phyloP scores from a whole-genome alignment of 2,888 invertebrate species.

The Eurytoma adleriae region DNA sequence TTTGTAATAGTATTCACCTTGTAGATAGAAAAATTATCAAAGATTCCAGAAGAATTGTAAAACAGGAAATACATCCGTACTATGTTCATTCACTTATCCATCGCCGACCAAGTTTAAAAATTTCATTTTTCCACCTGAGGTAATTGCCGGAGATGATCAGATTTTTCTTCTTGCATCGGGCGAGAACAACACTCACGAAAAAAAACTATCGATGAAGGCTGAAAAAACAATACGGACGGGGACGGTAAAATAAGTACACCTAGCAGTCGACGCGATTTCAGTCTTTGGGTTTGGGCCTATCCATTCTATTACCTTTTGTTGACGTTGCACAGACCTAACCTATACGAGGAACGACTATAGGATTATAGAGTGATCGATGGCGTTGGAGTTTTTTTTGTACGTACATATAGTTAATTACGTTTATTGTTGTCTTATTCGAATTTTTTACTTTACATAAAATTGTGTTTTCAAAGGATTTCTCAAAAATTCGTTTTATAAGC shows the following conservation, averaged over 20 bases:
- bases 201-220: not conserved
- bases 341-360: not conserved
- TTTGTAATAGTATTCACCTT: slow-evolving; percentile 25
- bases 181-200: not conserved
- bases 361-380: not conserved
- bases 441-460: no score
- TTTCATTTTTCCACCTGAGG: not conserved
- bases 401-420: no score
- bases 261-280: slow-evolving; percentile 54
- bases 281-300: not conserved
- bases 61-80: slow-evolving; percentile 7
- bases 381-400: no score
- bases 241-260: not conserved
- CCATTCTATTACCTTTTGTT: slow-evolving; percentile 37
- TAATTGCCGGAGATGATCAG: not conserved
- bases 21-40: slow-evolving; percentile 18
- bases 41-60: slow-evolving; percentile 12
- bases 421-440: no score
- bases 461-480: no score
- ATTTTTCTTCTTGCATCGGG: not conserved
- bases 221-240: not conserved
- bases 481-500: no score
- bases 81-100: not conserved
- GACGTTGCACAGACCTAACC: slow-evolving; percentile 55
- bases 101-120: not conserved